Base-by-base conservation (phyloP, 2,888 invertebrate genomes). In the Caenorhabditis drosophilae region DNA sequence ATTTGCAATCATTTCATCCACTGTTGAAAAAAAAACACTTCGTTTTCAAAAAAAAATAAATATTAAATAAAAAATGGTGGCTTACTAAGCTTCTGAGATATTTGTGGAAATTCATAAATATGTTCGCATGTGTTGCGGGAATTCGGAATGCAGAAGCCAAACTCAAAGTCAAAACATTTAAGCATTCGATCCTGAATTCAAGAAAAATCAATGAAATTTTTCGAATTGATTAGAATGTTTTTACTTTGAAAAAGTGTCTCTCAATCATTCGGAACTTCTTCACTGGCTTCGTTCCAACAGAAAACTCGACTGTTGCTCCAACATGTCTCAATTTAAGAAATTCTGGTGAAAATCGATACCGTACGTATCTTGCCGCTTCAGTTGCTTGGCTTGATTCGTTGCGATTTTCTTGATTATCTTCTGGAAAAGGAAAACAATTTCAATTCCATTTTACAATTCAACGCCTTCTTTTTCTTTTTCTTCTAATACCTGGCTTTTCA, bases 121-220 rank as follows among this genome's bases (percentile, higher is more conserved):
- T 97, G 97, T 86, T 98, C 97, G 85, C 96, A 96, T 12, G 95
- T 93, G 85, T 98, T 98, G 83, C 91, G 90, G 67, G 94, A 96
- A 86, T 92, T 92, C 42, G 97, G 97, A 86, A 98, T 96, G 85
- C 97, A 97, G 85, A 95, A 98, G 45, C 97, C 97, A 88, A 98
- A 98, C 85, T 97, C 95, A 87, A 98, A 98, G 85, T 98, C 97
- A 87, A 98, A 97, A 11, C 93, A 94, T 86, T 98, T 97, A 54
- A 97, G 87, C 68, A 95, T 86, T 59, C 90, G 90, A 80, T 97
- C 93, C 60, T 92, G 87, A 86, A 95, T 12, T 6, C 31, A 31
- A 31, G 31, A 6, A 31, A 9, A 12, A 9, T 12, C 12, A 31
- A 31, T 12, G 31, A 31, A 31, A 31, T 31, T 31, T 6, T 31